Evolutionary conservation across 2,888 invertebrate species (phyloP), one percentile per base, ranked within the genome.

Genomic region (Amiota minor): DNA sequence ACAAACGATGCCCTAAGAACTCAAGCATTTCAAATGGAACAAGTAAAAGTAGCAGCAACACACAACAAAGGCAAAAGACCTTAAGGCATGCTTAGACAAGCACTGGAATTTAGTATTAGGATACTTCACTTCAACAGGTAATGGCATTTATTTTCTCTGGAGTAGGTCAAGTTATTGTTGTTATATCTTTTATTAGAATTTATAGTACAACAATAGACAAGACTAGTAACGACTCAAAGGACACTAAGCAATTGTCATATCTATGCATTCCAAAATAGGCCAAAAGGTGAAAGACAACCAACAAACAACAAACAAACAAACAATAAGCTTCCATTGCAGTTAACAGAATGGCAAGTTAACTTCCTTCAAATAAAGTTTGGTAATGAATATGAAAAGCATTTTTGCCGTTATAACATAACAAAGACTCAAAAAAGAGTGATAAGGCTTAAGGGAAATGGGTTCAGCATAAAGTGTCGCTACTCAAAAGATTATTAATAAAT

Each of bases 41-140:
- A 23, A 3, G 23, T 35, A 6, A 6, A 35, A 8, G 64, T 46
- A 46, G 6, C 11, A 18, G 14, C 20, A 59, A 59, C 9, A 11
- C 4, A 16, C 14, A n/a, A 35, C 35, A 46, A 62, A 55, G 14
- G 67, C 53, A 10, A 53, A 68, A 16, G 50, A 20, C 20, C 50
- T 50, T 8, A 18, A 16, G 9, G 56, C 9, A 59, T 20, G 20
- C 16, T 9, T 9, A 18, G 16, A 56, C 56, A 59, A 16, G 35
- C 6, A 35, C 6, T 6, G 6, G 35, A 35, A 3, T 35, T 35
- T 35, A 35, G 35, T 35, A 35, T 35, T 35, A 35, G 35, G 35
- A 53, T 53, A n/a, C 53, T n/a, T 12, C 11, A 23, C n/a, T 50
- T 68, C 67, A 68, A 68, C 67, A 68, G 67, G 67, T 68, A 23